A percentile compares a stretch with the other conserved stretches of the same genome.
phyloP scores from a whole-genome alignment of 1,140 invertebrate species.

The Cydia amplana region DNA sequence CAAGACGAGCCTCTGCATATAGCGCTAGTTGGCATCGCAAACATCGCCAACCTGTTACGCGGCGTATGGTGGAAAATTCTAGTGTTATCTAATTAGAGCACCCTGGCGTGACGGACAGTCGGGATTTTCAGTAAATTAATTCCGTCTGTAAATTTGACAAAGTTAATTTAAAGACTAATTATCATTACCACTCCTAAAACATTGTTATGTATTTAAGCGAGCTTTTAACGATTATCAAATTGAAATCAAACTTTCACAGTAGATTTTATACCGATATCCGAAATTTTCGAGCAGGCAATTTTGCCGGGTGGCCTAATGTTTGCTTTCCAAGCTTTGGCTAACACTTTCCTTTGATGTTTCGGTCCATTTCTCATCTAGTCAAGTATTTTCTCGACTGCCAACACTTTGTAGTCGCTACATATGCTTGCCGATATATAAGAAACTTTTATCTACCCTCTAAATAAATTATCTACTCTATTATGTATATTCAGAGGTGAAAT shows the following conservation, averaged over 20 bases:
- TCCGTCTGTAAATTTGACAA: not conserved
- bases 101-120: not conserved
- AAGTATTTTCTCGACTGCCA: not conserved
- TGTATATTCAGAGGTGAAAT: constrained; percentile 17
- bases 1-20: constrained; percentile 59
- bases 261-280: not conserved
- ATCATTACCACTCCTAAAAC: not conserved
- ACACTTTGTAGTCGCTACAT: not conserved
- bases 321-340: not conserved
- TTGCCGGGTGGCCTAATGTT: not conserved
- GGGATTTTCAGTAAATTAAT: constrained; percentile 1
- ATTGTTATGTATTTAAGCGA: not conserved
- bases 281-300: not conserved
- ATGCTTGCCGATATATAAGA: not conserved
- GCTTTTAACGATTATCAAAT: not conserved
- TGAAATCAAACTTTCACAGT: not conserved
- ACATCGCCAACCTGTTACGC: constrained; percentile 42
- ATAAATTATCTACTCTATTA: too few relatives aligned
- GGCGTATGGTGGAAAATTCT: constrained; percentile 34
- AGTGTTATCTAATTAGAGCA: constrained; percentile 34
- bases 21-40: constrained; percentile 49
- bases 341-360: constrained; percentile 9
- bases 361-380: not conserved
- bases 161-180: not conserved
- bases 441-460: not conserved